Evolutionary conservation across 2,797 vertebrate genomes (phyloP).

Genomic region (Miichthys miiuy): DNA sequence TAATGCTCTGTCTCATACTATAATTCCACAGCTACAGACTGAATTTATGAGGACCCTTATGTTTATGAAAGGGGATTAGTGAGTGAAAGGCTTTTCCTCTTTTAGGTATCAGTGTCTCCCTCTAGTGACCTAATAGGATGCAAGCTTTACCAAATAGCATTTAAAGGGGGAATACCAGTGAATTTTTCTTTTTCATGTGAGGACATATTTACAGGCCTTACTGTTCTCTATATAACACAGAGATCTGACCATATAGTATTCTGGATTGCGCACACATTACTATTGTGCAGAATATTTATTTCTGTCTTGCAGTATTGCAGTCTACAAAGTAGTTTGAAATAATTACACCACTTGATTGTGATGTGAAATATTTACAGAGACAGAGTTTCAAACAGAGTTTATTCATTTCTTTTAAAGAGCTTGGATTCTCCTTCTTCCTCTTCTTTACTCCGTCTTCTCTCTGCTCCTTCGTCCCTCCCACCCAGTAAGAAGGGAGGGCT

Average conservation of each 20-base stretch:
- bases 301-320: background rate
- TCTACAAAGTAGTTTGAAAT: background rate
- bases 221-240: background rate
- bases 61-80: constrained; percentile 68
- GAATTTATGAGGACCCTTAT: constrained; percentile 56
- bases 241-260: background rate
- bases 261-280: background rate
- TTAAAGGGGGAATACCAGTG: background rate
- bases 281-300: background rate
- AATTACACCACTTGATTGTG: background rate
- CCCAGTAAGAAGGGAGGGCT: constrained; percentile 52
- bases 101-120: constrained; percentile 72
- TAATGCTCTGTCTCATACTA: constrained; percentile 65
- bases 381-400: constrained; percentile 1
- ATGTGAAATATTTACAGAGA: background rate
- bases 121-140: constrained; percentile 66
- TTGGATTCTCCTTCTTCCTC: constrained; percentile 39
- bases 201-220: background rate
- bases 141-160: background rate
- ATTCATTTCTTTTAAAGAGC: constrained; percentile 45
- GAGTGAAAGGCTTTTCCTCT: constrained; percentile 51
- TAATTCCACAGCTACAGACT: constrained; percentile 63
- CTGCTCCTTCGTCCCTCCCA: constrained; percentile 55
- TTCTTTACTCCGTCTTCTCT: constrained; percentile 50
- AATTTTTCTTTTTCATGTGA: background rate